phyloP scores from a whole-genome alignment of 2,888 invertebrate species.

The Trichogramma dendrolimi region DNA sequence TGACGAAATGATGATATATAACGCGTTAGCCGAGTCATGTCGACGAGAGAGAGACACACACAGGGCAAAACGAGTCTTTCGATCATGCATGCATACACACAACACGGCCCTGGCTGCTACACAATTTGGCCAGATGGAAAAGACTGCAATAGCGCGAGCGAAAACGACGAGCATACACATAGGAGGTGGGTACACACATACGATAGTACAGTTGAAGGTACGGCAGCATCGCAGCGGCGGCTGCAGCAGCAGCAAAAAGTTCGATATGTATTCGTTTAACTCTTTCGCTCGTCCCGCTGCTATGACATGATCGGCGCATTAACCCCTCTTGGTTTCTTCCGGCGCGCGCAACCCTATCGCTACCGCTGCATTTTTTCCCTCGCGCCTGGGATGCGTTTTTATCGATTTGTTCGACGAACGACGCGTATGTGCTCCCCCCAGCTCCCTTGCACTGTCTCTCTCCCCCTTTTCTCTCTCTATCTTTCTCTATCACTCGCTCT shows the following conservation, averaged over 20 bases:
- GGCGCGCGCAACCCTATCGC: conserved; percentile 31
- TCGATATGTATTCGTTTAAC: conserved; percentile 45
- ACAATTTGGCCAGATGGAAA: conserved; percentile 9
- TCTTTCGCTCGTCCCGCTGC: conserved; percentile 40
- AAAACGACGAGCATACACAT: too few species aligned
- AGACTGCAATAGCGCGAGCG: neutral
- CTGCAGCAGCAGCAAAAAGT: conserved; percentile 6
- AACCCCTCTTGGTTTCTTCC: conserved; percentile 38
- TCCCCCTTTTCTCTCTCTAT: too few species aligned
- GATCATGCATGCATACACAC: too few species aligned
- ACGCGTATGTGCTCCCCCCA: conserved; percentile 19
- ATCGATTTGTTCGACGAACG: conserved; percentile 51
- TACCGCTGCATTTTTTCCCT: conserved; percentile 42
- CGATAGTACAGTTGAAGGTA: neutral
- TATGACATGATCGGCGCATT: conserved; percentile 53
- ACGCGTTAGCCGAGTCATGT: neutral
- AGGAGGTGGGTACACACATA: neutral
- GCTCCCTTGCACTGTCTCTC: too few species aligned
- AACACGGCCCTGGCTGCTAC: too few species aligned
- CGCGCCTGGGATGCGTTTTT: conserved; percentile 52
- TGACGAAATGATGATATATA: conserved; percentile 28
- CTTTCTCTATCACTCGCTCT: too few species aligned
- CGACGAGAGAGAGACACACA: neutral
- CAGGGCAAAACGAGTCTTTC: neutral
- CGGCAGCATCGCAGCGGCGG: conserved; percentile 9